Evolutionary conservation across 1,140 invertebrate species (phyloP), one percentile per base, ranked within the genome.

Genomic region (Pissodes strobi): DNA sequence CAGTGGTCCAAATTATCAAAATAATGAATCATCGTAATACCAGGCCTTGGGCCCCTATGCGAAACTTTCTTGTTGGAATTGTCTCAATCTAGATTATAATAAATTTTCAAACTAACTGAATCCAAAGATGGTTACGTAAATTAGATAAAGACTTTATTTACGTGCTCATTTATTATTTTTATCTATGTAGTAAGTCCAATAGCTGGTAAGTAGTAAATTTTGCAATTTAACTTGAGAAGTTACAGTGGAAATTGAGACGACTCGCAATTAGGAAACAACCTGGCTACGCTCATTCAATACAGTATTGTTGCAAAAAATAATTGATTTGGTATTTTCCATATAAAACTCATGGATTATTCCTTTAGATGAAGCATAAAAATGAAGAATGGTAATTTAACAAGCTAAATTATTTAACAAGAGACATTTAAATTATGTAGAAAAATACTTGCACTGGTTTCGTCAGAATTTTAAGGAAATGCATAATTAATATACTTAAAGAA

Each of bases 151-250:
- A 21, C 51, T 53, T 53, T 53, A 53, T 53, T 53, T 53, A 53
- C 51, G 51, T 53, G 51, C 51, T 53, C 51, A 53, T 53, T 53
- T 53, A 17, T 53, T 53, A 53, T 53, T 53, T 53, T 53, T 53
- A 53, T 53, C 51, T 34, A 2, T 19, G 27, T 37, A 37, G 51
- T 38, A 53, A 53, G 38, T 53, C 51, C 51, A 21, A 53, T 17
- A 17, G 51, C 41, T 12, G 2, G 17, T 21, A 18, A 12, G 30
- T 27, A 30, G 51, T 38, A 53, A 53, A 53, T 37, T 53, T 53
- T 19, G 4, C n/a, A 37, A 53, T 38, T 53, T 53, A 19, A 17
- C 8, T 22, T 53, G 15, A 38, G 37, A 53, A 38, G 15, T 53
- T 38, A 6, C 27, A 30, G 17, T 9, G 48, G 13, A 18, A 51